Conservation (phyloP, 2,113 vertebrate genomes). For the cattle (Bos taurus) region ARS-UCD2.0 NC_037330.1:45737001-45737500, state of each 20-base stretch:
- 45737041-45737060: not conserved
- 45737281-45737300: slow-evolving; percentile 78
- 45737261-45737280: slow-evolving; percentile 43
- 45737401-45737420: slow-evolving; percentile 81
- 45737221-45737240: slow-evolving; percentile 30
- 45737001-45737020: not conserved
- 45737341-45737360: slow-evolving; percentile 87
- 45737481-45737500: slow-evolving; percentile 88
- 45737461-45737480: slow-evolving; percentile 85
- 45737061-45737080: not conserved
- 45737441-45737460: slow-evolving; percentile 86
- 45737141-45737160: slow-evolving; percentile 1
- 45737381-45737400: slow-evolving; percentile 83
- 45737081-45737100: not conserved
- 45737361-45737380: slow-evolving; percentile 81
- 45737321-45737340: slow-evolving; percentile 86
- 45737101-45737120: not conserved
- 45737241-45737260: slow-evolving; percentile 44
- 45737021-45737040: not conserved
- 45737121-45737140: not conserved
- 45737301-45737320: slow-evolving; percentile 82
- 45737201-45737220: slow-evolving; percentile 62
- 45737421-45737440: slow-evolving; percentile 89
- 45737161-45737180: slow-evolving; percentile 29
- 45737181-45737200: slow-evolving; percentile 36